These are phyloP conservation scores for Heliangelus exortis DNA, from an alignment of 2,797 vertebrate species.

Conservation along the genomic window DNA sequence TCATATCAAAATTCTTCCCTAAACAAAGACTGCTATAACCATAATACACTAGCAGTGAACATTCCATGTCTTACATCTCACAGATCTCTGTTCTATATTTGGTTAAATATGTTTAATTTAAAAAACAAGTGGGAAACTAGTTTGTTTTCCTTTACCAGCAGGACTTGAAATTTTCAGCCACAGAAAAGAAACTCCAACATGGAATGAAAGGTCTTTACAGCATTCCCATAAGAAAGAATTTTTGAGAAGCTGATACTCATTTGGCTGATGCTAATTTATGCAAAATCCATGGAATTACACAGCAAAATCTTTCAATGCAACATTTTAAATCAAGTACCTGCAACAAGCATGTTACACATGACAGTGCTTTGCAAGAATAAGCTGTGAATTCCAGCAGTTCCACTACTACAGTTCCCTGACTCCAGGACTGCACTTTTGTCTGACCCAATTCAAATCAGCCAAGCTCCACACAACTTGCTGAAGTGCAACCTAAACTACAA, in stretches of 20 bases:
- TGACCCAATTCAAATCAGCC: neutral
- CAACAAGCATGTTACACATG: neutral
- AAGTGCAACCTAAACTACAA: neutral
- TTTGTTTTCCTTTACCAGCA: neutral
- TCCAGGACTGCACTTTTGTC: neutral
- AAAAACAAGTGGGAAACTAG: neutral
- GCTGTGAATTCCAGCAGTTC: neutral
- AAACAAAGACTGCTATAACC: neutral
- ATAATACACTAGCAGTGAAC: neutral
- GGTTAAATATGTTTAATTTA: neutral
- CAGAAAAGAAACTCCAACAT: neutral
- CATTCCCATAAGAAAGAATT: neutral
- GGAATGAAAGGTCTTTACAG: neutral
- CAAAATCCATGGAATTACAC: neutral
- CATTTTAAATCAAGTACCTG: neutral
- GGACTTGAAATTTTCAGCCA: neutral
- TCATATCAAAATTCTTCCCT: neutral
- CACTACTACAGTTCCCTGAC: neutral
- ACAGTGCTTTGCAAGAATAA: neutral
- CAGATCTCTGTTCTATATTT: neutral
- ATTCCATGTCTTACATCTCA: neutral
- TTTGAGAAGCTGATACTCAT: neutral
- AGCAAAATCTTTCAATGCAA: neutral
- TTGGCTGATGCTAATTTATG: neutral
- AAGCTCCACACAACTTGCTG: neutral